Conservation (phyloP, 2,888 invertebrate species). For the Macaria liturata region DNA sequence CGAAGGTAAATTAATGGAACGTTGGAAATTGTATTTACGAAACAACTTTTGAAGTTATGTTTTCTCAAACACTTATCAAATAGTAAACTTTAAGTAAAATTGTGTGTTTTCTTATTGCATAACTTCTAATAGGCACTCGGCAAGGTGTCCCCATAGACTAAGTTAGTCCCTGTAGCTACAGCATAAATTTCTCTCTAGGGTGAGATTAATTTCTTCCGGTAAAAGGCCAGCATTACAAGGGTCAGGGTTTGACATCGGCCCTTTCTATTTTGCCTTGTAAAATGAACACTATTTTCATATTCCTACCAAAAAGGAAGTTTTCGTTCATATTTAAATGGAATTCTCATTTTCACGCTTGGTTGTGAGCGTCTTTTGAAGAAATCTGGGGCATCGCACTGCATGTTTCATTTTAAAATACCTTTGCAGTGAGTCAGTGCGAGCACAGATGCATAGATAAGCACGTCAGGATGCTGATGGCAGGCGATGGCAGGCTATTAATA, state of each 20-base stretch:
- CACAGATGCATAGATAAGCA: conserved; percentile 23
- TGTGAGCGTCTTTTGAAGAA: conserved; percentile 12
- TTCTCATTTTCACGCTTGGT: conserved; percentile 7
- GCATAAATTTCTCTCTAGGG: conserved; percentile 45
- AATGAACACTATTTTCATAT: neutral
- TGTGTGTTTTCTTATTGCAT: conserved; percentile 11
- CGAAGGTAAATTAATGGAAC: conserved; percentile 25
- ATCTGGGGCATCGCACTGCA: conserved; percentile 21
- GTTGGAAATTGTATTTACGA: neutral
- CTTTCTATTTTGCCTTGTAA: conserved; percentile 33
- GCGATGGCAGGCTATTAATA: conserved; percentile 14
- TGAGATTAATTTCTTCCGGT: conserved; percentile 78
- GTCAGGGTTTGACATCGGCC: conserved; percentile 60
- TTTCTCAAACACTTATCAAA: no score
- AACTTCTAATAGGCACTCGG: conserved; percentile 11
- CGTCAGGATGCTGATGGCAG: conserved; percentile 11
- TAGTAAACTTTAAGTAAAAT: conserved; percentile 5
- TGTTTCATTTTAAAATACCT: conserved; percentile 23
- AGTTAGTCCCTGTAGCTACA: conserved; percentile 37
- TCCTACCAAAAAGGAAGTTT: no score
- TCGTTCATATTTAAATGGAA: neutral
- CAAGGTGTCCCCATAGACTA: conserved; percentile 25
- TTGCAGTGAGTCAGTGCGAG: conserved; percentile 15
- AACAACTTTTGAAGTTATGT: no score
- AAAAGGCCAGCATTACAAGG: conserved; percentile 69